phyloP scores from a whole-genome alignment of 2,888 invertebrate genomes.

The Scelioninae gen. 2 region DNA sequence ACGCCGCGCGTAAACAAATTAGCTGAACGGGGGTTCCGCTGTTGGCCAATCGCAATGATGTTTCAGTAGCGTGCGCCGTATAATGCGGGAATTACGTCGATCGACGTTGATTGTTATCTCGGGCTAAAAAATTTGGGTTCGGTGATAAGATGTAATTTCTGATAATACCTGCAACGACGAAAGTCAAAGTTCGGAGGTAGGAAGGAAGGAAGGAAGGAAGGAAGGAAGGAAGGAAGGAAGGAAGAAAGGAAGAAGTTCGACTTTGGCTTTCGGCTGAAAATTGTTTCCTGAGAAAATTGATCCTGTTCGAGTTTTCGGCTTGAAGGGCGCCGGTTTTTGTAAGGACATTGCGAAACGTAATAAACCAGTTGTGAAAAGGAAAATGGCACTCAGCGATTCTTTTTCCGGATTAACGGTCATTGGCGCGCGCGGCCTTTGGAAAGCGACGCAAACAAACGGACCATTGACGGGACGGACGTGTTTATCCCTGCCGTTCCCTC shows the following conservation, averaged over 20 bases:
- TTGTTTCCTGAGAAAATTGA: slow-evolving; percentile 6
- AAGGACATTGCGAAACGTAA: neutral
- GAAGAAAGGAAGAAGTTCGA: too few species aligned
- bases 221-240: too few species aligned
- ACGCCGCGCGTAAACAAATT: slow-evolving; percentile 39
- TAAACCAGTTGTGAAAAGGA: neutral
- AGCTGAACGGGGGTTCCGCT: slow-evolving; percentile 36
- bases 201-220: too few species aligned
- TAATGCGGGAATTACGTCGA: neutral
- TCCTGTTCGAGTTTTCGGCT: neutral
- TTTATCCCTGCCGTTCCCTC: too few species aligned
- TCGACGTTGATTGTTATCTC: neutral
- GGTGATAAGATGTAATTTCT: too few species aligned
- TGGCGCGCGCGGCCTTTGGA: too few species aligned
- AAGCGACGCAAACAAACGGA: neutral
- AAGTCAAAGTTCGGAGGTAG: too few species aligned
- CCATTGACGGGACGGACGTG: neutral
- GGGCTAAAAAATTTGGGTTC: too few species aligned
- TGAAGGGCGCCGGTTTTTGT: neutral
- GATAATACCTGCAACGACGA: too few species aligned
- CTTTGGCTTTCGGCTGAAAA: too few species aligned
- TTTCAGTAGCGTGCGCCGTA: slow-evolving; percentile 11
- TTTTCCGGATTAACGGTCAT: slow-evolving; percentile 8
- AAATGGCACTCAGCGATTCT: neutral
- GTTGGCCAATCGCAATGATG: slow-evolving; percentile 39